Conservation (phyloP, 2,113 vertebrate genomes). For the Pseudois nayaur region DNA sequence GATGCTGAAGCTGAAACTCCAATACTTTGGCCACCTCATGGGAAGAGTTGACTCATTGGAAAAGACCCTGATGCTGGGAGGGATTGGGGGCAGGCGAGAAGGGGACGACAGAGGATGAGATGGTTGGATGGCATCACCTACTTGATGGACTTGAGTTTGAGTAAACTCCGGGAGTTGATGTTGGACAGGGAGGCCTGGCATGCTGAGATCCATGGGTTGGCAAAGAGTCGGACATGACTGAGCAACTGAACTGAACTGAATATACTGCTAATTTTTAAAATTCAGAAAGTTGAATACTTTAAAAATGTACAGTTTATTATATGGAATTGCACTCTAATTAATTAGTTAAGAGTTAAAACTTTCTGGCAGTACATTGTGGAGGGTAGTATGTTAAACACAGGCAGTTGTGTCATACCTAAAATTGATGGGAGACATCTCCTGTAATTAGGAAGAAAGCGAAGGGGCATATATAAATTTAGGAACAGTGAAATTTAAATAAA, state of each 20-base stretch:
- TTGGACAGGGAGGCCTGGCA: too few species aligned
- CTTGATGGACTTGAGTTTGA: too few species aligned
- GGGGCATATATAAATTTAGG: neutral
- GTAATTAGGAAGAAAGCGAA: neutral
- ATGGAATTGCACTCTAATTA: neutral
- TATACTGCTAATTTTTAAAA: neutral
- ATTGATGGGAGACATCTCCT: neutral
- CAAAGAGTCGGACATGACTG: too few species aligned
- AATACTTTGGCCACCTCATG: too few species aligned
- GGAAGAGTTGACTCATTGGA: too few species aligned
- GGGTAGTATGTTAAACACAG: neutral
- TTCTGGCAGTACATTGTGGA: neutral
- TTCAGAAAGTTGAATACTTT: neutral
- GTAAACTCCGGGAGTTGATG: too few species aligned
- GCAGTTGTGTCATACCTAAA: neutral
- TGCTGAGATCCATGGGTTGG: fast-evolving
- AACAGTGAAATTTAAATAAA: neutral
- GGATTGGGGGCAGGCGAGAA: too few species aligned
- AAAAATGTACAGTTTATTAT: neutral
- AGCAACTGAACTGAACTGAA: too few species aligned
- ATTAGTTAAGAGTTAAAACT: neutral
- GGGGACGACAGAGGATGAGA: too few species aligned
- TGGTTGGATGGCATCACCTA: too few species aligned
- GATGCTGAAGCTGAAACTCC: too few species aligned
- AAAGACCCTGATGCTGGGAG: too few species aligned